Evolutionary conservation across 92 coral and sea anemone species (phyloP), one percentile per base, ranked within the genome.

Genomic region (Porites rus): DNA sequence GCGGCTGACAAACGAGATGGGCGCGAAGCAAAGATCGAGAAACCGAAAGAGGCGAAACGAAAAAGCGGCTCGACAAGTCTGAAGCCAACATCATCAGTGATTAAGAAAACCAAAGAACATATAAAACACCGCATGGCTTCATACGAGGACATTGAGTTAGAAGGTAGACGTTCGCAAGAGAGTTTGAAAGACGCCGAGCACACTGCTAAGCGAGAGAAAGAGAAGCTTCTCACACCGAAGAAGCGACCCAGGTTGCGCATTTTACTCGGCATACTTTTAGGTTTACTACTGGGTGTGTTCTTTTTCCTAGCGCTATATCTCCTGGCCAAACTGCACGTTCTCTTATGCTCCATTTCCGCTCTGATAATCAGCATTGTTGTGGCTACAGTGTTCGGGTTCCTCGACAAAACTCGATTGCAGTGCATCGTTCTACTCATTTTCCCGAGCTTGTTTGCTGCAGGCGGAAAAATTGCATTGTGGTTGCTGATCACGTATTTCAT

Each of bases 401-500:
- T 97, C 72, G 93, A 97, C 88, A 84, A 88, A 63, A 87, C 83
- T 38, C 93, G 99, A 20, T 76, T 93, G 10, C 87, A 90, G 21
- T 97, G 99, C 74, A 84, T 97, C 84, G 70, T 90, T 17, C 80
- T 97, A 46, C 92, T 97, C 17, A 71, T 93, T 38, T 84, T 97
- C 56, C 99, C 99, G 16, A 97, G 99, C 83, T 60, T 93, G n/a
- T 95, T 94, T 68, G 88, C 96, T 2, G 65, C 86, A 2, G 98
- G 98, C 54, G 99, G 97, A 18, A 93, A 96, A 78, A 77, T 97
- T 21, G 93, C 96, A 0, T 22, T 95, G 65, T 97, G 98, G 98
- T 65, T 97, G 79, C 63, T 95, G 4, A 89, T 97, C 63, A 77
- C 94, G 66, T 97, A 90, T 78, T 95, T 95, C 79, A 52, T 92